A percentile compares a stretch with the other conserved stretches of the same genome.
Conservation (phyloP, 53 echinoderm and acorn worm species). For the Patiria pectinifera region DNA sequence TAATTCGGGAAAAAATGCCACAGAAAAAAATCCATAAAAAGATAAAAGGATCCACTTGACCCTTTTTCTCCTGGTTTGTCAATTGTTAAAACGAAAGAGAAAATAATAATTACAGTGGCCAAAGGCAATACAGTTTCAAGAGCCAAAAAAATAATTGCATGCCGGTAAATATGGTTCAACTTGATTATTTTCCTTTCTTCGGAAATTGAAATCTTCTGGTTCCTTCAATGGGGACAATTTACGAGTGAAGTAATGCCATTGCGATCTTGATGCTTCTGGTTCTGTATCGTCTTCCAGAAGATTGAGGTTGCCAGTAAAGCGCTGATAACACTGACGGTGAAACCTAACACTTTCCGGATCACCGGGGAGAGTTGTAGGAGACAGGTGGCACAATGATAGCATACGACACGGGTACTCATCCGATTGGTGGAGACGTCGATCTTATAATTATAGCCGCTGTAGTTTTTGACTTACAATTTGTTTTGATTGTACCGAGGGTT, state of each 20-base stretch:
- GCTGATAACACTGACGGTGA: slow-evolving; percentile 62
- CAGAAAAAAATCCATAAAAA: no score
- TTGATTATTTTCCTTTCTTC: no score
- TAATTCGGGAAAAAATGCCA: no score
- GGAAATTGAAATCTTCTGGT: no score
- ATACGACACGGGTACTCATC: slow-evolving; percentile 47
- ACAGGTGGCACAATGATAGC: slow-evolving; percentile 49
- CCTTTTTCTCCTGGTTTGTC: no score
- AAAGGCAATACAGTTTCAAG: no score
- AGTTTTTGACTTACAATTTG: slow-evolving; percentile 28
- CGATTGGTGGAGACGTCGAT: no score
- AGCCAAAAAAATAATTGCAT: no score
- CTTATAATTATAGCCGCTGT: slow-evolving; percentile 43
- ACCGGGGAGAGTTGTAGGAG: slow-evolving; percentile 42
- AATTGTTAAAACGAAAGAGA: no score
- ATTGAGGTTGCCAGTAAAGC: slow-evolving; percentile 61
- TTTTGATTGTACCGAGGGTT: slow-evolving; percentile 54
- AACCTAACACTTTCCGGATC: slow-evolving; percentile 49
- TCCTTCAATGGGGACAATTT: neutral
- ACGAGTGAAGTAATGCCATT: slow-evolving; percentile 32
- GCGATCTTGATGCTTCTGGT: slow-evolving; percentile 37
- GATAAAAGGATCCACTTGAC: no score
- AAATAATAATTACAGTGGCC: no score
- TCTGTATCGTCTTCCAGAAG: slow-evolving; percentile 47
- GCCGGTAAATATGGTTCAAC: no score